Percentiles rank a stretch among this genome's conserved stretches.
These are phyloP conservation scores for Botia kubotai DNA, from an alignment of 2,797 vertebrate species.

Conservation along the genomic window DNA sequence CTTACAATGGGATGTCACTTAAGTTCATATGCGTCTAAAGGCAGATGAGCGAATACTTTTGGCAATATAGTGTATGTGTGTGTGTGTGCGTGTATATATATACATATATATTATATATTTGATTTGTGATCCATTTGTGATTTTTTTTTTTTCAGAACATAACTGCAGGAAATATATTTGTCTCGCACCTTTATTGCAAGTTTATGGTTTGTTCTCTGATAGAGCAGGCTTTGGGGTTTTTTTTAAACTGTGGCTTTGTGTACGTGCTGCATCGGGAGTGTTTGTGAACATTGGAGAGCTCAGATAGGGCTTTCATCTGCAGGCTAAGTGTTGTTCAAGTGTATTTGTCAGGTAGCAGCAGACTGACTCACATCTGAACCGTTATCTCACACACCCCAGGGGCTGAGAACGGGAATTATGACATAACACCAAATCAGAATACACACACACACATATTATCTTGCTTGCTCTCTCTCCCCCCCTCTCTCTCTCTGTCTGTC, in stretches of 20 bases:
- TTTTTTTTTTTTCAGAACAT: neutral
- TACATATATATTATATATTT: neutral
- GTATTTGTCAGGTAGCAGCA: constrained; percentile 6
- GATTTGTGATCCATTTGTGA: neutral
- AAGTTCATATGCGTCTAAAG: too few species aligned
- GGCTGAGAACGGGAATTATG: constrained; percentile 21
- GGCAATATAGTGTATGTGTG: too few species aligned
- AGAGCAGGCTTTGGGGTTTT: neutral
- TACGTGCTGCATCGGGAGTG: neutral
- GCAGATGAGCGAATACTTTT: too few species aligned
- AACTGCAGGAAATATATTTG: neutral
- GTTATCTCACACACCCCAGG: constrained; percentile 43
- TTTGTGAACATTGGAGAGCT: neutral
- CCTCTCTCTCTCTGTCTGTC: neutral
- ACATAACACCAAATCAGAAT: constrained; percentile 3
- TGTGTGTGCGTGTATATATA: too few species aligned
- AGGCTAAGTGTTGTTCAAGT: constrained; percentile 17
- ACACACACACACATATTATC: neutral
- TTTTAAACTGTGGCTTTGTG: constrained; percentile 5
- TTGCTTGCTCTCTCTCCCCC: neutral
- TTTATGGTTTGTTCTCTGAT: neutral
- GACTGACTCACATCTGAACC: constrained; percentile 13
- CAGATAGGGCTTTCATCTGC: neutral
- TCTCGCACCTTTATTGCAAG: neutral
- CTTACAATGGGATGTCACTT: too few species aligned